Base-by-base conservation (phyloP, 1,140 invertebrate species). In the Drosophila ananassae region DNA sequence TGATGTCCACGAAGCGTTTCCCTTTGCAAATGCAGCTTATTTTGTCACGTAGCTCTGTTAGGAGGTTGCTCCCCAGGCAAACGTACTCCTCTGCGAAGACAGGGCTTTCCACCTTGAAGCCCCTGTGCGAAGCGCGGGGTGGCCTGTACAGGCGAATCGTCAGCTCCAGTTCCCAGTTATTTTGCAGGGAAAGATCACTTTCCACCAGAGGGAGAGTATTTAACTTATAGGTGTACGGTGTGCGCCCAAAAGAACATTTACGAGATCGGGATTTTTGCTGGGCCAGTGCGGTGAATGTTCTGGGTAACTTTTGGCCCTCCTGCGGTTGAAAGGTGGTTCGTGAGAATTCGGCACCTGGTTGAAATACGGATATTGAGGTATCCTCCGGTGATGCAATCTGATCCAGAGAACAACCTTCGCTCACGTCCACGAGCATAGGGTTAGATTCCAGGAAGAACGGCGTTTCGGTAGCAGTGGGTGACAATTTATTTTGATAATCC, bases 11-110 rank as follows among this genome's bases (percentile, higher is more conserved):
- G 32, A 94, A 92, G 55, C 94, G 91, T 39, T 93, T 92, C 17
- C 93, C 89, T 91, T 97, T 95, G 62, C 95, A 95, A 12, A 94
- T 74, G 84, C 96, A 97, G 1, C 84, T 91, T 56, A 97, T 94
- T 67, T 93, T 93, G 77, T 96, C 95, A 13, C 95, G 92, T 12
- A 97, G 89, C 22, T 94, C 93, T 25, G 93, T 93, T 62, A 97
- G 91, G 25, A 91, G 93, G 73, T 96, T 95, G 41, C 92, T 92
- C 0, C 95, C 95, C 22, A 94, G 77, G 22, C 96, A 92, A 10
- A 94, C 80, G 47, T 95, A 92, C 62, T 95, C 93, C 79, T 94
- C 93, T 41, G 92, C 92, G 46, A 94, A 93, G 25, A 92, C 79
- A 7, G 93, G 93, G 6, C 30, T 62, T 30, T 91, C 90, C 13